phyloP scores from a whole-genome alignment of 2,888 invertebrate genomes.

The Hydrotaea cyrtoneurina region DNA sequence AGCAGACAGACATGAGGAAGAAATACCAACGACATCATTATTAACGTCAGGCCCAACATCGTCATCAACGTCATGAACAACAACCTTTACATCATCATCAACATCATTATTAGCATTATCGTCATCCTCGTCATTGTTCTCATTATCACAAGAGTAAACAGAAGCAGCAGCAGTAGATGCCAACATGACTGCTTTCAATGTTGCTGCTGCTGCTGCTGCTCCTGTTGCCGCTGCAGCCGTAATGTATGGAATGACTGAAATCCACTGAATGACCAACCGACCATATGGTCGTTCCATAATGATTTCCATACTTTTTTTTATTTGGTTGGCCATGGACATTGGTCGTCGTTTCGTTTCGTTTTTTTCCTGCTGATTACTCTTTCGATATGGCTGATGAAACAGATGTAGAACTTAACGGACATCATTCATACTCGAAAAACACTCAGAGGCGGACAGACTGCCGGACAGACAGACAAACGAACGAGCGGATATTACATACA shows the following conservation, averaged over 20 bases:
- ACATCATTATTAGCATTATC: neutral
- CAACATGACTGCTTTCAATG: slow-evolving; percentile 10
- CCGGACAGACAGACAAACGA: neutral
- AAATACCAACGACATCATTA: neutral
- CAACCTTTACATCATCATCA: neutral
- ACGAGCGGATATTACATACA: neutral
- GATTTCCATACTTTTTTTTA: slow-evolving; percentile 19
- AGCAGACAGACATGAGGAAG: too few relatives aligned
- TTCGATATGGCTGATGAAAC: slow-evolving; percentile 1
- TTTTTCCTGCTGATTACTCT: neutral
- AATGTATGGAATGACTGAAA: neutral
- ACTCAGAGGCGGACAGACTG: neutral
- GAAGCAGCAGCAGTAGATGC: neutral
- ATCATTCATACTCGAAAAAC: neutral
- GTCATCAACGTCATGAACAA: neutral
- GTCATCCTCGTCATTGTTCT: neutral
- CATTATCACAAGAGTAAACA: neutral
- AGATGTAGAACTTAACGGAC: slow-evolving; percentile 14
- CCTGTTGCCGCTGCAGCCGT: neutral
- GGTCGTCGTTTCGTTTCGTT: neutral
- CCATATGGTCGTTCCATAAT: neutral
- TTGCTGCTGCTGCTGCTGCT: slow-evolving; percentile 30
- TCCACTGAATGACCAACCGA: slow-evolving; percentile 20
- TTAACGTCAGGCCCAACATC: neutral
- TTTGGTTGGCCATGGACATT: neutral